A percentile compares a stretch with the other conserved stretches of the same genome.
Evolutionary conservation across 2,888 invertebrate genomes (phyloP).

Genomic region (Salticus scenicus): DNA sequence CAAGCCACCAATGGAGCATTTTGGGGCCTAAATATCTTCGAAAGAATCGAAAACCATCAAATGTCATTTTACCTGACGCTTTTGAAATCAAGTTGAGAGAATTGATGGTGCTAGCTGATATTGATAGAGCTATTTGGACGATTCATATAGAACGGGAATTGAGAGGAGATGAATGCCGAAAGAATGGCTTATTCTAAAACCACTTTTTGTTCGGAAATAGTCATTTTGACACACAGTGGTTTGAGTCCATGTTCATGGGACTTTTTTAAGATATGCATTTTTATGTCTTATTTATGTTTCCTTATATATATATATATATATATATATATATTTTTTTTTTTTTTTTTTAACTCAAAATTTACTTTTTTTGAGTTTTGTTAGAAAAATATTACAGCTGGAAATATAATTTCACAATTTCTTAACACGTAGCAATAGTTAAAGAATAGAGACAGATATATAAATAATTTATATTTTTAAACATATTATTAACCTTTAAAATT

Average conservation of each 20-base stretch:
- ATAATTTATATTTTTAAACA: no score
- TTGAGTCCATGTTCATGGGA: constrained; percentile 16
- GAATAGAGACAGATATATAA: no score
- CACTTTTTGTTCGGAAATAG: background rate
- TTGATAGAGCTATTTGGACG: constrained; percentile 51
- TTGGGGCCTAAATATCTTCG: constrained; percentile 34
- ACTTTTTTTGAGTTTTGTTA: no score
- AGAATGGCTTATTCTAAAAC: constrained; percentile 29
- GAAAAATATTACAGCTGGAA: no score
- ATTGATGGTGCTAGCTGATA: constrained; percentile 55
- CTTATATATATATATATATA: no score
- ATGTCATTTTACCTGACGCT: constrained; percentile 66
- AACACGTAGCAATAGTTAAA: no score
- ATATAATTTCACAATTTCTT: no score
- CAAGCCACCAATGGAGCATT: constrained; percentile 30
- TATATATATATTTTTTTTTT: no score
- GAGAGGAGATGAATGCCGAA: constrained; percentile 64
- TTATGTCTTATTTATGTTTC: no score
- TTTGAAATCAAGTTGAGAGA: constrained; percentile 58
- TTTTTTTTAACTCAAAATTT: no score
- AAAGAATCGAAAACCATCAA: constrained; percentile 52
- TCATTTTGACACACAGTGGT: constrained; percentile 16
- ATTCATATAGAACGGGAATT: constrained; percentile 43
- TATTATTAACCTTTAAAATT: no score
- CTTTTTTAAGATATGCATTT: no score